These are phyloP conservation scores for Hanleya hanleyi DNA, from an alignment of 2,888 invertebrate species.

Conservation along the genomic window DNA sequence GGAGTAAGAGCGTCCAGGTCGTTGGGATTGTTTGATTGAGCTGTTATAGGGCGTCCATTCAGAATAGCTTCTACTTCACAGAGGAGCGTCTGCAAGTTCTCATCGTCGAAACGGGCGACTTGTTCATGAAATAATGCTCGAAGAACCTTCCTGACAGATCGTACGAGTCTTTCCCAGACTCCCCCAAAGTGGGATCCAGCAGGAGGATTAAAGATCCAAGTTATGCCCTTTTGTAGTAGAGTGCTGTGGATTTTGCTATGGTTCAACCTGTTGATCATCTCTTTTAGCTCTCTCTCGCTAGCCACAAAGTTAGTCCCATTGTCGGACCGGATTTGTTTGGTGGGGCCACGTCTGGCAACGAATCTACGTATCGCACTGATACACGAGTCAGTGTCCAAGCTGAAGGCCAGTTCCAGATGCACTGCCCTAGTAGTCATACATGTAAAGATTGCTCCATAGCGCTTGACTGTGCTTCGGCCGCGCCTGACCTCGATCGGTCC, in stretches of 20 bases:
- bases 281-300: slow-evolving; percentile 26
- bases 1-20: slow-evolving; percentile 23
- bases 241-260: not conserved
- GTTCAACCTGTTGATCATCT: not conserved
- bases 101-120: slow-evolving; percentile 24
- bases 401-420: slow-evolving; percentile 35
- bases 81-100: slow-evolving; percentile 34
- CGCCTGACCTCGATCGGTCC: no score
- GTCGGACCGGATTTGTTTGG: slow-evolving; percentile 33
- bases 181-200: slow-evolving; percentile 48
- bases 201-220: slow-evolving; percentile 41
- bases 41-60: slow-evolving; percentile 35
- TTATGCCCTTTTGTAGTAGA: slow-evolving; percentile 16
- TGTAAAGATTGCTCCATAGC: slow-evolving; percentile 38
- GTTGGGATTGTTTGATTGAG: not conserved
- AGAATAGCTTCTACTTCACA: slow-evolving; percentile 33
- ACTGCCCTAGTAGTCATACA: not conserved
- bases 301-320: slow-evolving; percentile 41
- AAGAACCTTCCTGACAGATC: slow-evolving; percentile 39
- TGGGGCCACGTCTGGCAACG: slow-evolving; percentile 36
- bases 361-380: slow-evolving; percentile 40
- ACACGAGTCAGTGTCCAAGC: slow-evolving; percentile 42
- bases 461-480: no score
- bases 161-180: slow-evolving; percentile 49
- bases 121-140: slow-evolving; percentile 18